phyloP scores from a whole-genome alignment of 2,888 invertebrate species.

The Lasius fuliginosus region DNA sequence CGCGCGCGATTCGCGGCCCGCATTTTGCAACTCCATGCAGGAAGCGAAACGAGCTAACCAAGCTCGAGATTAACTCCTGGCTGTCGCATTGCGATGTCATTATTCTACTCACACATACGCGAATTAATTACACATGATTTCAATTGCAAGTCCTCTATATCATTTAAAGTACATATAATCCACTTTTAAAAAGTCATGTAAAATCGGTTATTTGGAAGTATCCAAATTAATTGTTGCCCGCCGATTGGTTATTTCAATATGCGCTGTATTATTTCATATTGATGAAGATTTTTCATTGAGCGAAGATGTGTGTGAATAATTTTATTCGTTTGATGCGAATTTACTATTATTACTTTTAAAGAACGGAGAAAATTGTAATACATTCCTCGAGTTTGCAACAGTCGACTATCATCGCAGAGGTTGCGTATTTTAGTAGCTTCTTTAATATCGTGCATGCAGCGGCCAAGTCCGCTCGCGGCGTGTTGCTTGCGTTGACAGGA shows the following conservation, averaged over 20 bases:
- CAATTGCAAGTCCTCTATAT: not conserved
- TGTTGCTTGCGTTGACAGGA: not conserved
- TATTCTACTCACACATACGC: conserved; percentile 20
- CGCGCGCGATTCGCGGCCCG: conserved; percentile 53
- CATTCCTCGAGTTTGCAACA: not conserved
- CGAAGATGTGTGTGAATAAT: not conserved
- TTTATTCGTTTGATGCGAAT: not conserved
- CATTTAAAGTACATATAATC: not conserved
- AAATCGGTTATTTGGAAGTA: too few species aligned
- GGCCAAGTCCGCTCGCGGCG: not conserved
- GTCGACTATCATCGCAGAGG: not conserved
- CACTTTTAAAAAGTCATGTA: too few species aligned
- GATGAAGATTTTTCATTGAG: not conserved
- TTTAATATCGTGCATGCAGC: not conserved
- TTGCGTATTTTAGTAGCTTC: not conserved
- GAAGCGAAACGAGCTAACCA: conserved; percentile 69
- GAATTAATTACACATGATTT: conserved; percentile 15
- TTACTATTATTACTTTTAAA: not conserved
- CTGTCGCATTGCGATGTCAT: conserved; percentile 42
- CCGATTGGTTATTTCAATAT: too few species aligned
- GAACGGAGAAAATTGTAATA: not conserved
- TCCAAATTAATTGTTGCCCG: too few species aligned
- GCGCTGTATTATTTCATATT: not conserved
- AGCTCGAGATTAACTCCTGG: conserved; percentile 61
- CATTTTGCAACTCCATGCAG: conserved; percentile 50